A percentile compares a stretch with the other conserved stretches of the same genome.
These are phyloP conservation scores for Grus americana DNA, from an alignment of 2,113 vertebrate species.

Conservation along the genomic window DNA sequence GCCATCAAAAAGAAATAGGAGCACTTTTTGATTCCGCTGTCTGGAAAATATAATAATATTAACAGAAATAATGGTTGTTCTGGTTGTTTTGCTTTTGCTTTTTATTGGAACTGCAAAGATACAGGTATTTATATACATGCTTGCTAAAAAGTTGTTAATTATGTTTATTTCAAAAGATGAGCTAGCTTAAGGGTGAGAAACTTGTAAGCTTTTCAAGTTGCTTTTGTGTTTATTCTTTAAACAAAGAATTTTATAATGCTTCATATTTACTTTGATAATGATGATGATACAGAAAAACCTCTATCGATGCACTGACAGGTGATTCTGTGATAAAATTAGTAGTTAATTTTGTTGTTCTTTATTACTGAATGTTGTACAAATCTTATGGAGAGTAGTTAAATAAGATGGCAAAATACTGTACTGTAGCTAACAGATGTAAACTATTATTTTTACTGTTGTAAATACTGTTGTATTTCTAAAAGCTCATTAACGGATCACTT, in stretches of 20 bases:
- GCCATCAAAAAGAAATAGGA: slow-evolving; percentile 66
- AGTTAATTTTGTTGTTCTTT: slow-evolving; percentile 34
- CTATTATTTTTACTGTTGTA: not conserved
- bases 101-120: slow-evolving; percentile 69
- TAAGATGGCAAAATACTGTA: not conserved
- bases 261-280: not conserved
- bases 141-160: not conserved
- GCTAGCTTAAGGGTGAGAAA: not conserved
- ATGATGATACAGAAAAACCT: not conserved
- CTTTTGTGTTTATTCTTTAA: not conserved
- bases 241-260: not conserved
- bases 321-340: not conserved
- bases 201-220: not conserved
- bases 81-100: slow-evolving; percentile 67
- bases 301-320: not conserved
- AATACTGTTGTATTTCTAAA: not conserved
- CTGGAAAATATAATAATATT: slow-evolving; percentile 66
- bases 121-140: slow-evolving; percentile 73
- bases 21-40: slow-evolving; percentile 66
- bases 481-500: not conserved
- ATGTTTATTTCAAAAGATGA: not conserved
- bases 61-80: slow-evolving; percentile 64
- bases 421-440: not conserved
- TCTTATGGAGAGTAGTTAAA: not conserved
- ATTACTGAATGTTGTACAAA: not conserved